Evolutionary conservation across 2,888 invertebrate genomes (phyloP), one percentile per base, ranked within the genome.

Genomic region (Pherbina coryleti): DNA sequence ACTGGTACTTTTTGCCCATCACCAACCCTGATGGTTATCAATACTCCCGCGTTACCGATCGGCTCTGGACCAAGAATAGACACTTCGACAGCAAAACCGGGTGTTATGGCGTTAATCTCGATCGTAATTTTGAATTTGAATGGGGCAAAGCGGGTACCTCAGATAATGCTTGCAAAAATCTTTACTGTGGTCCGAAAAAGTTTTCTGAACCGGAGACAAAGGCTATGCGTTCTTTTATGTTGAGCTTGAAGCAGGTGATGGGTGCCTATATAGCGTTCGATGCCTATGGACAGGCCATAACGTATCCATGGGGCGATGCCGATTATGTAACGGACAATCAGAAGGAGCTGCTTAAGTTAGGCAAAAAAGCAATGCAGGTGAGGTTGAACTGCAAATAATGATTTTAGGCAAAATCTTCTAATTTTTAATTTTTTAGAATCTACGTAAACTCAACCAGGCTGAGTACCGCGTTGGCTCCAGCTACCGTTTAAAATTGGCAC

Each of bases 171-270:
- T 97, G 97, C 84, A 92, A 93, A 76, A 95, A 96, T 83, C 95
- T 94, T 57, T 97, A 92, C 85, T 92, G 94, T 37, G 97, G 97
- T 0, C 88, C 92, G 0, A 91, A 91, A n/a, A 92, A 95, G 2
- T 96, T 96, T 86, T 97, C 97, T 0, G 97, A 98, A 89, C 94
- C 95, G 0, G 97, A 97, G 90, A 94, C 95, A 0, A 89, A 90
- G 66, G 94, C 96, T 7, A 90, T 88, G 55, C 88, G 91, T 88
- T 90, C 91, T 34, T 92, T 92, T 83, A 85, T 89, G 57, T 62
- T 82, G 1, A 89, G 83, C 64, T 90, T 89, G 81, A 83, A 85
- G 22, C 83, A 85, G 0, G 84, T 83, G 76, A 66, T 89, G 75
- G 87, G 85, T 1, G 88, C 86, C 0, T 89, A 87, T 44, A 70